Base-by-base conservation (phyloP, 2,113 vertebrate species). In the Reinhardtius hippoglossoides region DNA sequence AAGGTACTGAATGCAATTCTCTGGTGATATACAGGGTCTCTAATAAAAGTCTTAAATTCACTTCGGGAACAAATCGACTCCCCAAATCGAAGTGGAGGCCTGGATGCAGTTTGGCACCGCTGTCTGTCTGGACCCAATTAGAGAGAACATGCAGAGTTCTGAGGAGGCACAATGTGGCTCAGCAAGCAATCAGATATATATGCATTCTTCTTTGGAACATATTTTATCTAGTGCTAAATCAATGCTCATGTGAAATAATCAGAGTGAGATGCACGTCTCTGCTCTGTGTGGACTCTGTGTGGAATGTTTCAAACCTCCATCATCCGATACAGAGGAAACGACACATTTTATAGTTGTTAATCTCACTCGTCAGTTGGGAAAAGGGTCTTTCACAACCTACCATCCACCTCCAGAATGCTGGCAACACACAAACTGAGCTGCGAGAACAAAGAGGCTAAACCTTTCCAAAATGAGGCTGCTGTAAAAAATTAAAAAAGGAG, bases 371-470 rank as follows among this genome's bases (percentile, higher is more conserved):
- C 67, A 21, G 5, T 67, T 58, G 67, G 68, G 66, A 79, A 78
- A 81, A 59, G 16, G 10, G 8, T 75, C 48, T 90, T 87, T 86
- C 87, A 86, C 81, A 89, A 86, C 77, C 65, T 46, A 58, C 37
- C 72, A 58, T 75, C 77, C 48, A 73, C 48, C 81, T 82, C 78
- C 62, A 66, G 55, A 84, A 64, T 35, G 31, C 58, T 92, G 82
- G 74, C 76, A 82, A 21, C 18, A 46, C 52, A 61, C 15, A 21
- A 31, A 87, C 71, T 16, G 57, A 79, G 58, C 67, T 50, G 31
- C 0, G 64, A 83, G 67, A 88, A 87, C 52, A 82, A 87, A 87
- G 64, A 76, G 54, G 21, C 44, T 44, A 65, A 80, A 60, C 42
- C 40, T 71, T 80, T 54, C 48, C 75, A 86, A 70, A 63, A 55